phyloP scores from a whole-genome alignment of 2,888 invertebrate species.

The Carpatolechia fugitivella region DNA sequence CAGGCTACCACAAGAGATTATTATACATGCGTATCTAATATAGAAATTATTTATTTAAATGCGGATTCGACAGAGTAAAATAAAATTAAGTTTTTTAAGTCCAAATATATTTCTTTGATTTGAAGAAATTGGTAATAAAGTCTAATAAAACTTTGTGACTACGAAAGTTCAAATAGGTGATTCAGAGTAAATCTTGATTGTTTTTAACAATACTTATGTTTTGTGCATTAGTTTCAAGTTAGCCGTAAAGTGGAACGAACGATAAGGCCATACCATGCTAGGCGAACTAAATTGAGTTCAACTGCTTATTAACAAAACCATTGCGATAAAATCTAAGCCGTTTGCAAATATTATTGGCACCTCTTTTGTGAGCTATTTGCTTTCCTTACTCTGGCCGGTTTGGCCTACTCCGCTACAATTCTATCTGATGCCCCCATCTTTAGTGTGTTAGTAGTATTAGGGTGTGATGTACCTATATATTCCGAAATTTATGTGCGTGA shows the following conservation, averaged over 20 bases:
- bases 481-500: too few species aligned
- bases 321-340: not conserved
- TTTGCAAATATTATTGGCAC: slow-evolving; percentile 8
- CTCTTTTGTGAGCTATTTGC: not conserved
- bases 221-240: not conserved
- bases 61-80: not conserved
- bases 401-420: slow-evolving; percentile 26
- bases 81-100: too few species aligned
- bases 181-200: too few species aligned
- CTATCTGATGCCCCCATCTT: slow-evolving; percentile 36
- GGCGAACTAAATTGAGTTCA: not conserved
- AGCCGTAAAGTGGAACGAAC: not conserved
- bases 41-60: slow-evolving; percentile 35
- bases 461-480: slow-evolving; percentile 33
- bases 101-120: too few species aligned
- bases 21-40: slow-evolving; percentile 46
- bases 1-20: slow-evolving; percentile 34
- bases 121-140: too few species aligned
- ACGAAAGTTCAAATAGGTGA: too few species aligned
- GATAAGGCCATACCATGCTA: not conserved
- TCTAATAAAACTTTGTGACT: too few species aligned
- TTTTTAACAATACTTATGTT: too few species aligned
- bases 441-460: slow-evolving; percentile 24
- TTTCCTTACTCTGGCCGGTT: slow-evolving; percentile 13
- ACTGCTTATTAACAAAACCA: slow-evolving; percentile 3